A percentile compares a stretch with the other conserved stretches of the same genome.
phyloP scores from a whole-genome alignment of 1,140 invertebrate genomes.

The Trigoniulus corallinus region DNA sequence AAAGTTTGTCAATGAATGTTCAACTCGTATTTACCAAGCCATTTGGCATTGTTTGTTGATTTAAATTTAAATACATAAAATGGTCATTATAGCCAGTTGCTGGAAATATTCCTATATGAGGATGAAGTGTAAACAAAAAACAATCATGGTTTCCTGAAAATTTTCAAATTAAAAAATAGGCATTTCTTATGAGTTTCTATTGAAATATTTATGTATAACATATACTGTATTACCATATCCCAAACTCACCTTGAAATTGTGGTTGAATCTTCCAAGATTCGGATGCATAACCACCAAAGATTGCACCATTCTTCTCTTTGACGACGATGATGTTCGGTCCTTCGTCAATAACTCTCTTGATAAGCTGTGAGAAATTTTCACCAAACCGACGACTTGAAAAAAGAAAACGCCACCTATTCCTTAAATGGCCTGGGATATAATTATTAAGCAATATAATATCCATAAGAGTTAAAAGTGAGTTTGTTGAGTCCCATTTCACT shows the following conservation, averaged over 20 bases:
- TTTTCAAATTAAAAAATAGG: no score
- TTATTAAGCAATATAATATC: background rate
- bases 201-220: no score
- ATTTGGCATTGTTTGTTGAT: constrained; percentile 80
- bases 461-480: background rate
- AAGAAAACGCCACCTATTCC: background rate
- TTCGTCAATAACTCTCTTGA: background rate
- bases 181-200: no score
- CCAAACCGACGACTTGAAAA: background rate
- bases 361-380: background rate
- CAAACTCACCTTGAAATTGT: constrained; percentile 38
- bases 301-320: constrained; percentile 55
- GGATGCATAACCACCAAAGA: constrained; percentile 75
- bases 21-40: constrained; percentile 46
- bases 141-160: constrained; percentile 46
- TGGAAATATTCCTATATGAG: constrained; percentile 54
- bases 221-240: no score
- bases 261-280: constrained; percentile 51
- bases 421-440: background rate
- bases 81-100: constrained; percentile 69
- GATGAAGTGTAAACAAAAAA: constrained; percentile 65
- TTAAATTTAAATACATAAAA: constrained; percentile 75
- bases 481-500: no score
- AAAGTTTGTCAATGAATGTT: constrained; percentile 3
- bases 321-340: background rate